These are phyloP conservation scores for Clarias laeviceps DNA, from an alignment of 2,797 vertebrate genomes.

Conservation along the genomic window DNA sequence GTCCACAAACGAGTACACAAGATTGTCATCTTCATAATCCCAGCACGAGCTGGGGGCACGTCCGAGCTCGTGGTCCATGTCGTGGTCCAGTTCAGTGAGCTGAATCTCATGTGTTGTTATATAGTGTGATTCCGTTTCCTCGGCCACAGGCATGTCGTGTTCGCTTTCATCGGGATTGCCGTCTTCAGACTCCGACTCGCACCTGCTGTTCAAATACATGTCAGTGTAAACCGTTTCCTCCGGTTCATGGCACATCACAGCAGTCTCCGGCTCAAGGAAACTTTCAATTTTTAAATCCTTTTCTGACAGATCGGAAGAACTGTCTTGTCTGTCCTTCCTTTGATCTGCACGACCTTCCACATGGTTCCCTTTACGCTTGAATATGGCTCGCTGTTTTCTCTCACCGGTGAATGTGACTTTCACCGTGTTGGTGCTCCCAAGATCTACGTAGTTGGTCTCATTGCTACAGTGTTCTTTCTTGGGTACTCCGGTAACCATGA, in stretches of 20 bases:
- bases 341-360: background rate
- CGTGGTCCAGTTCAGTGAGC: slow-evolving; percentile 92
- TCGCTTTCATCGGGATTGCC: slow-evolving; percentile 66
- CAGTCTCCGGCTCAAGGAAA: slow-evolving; percentile 54
- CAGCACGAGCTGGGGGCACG: slow-evolving; percentile 79
- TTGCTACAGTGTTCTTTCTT: slow-evolving; percentile 70
- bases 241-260: slow-evolving; percentile 43
- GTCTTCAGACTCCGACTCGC: slow-evolving; percentile 70
- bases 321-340: background rate
- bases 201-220: slow-evolving; percentile 76
- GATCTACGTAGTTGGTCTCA: slow-evolving; percentile 80
- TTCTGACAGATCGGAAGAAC: background rate
- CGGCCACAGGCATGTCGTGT: slow-evolving; percentile 64
- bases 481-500: slow-evolving; percentile 74
- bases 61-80: slow-evolving; percentile 86
- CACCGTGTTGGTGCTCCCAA: slow-evolving; percentile 66
- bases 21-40: slow-evolving; percentile 92
- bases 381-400: slow-evolving; percentile 68
- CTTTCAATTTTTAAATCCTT: slow-evolving; percentile 57
- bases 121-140: slow-evolving; percentile 91
- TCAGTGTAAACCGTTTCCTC: slow-evolving; percentile 81
- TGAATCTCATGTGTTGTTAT: slow-evolving; percentile 98
- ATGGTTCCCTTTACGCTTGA: slow-evolving; percentile 56
- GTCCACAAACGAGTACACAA: slow-evolving; percentile 94
- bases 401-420: slow-evolving; percentile 74